These are phyloP conservation scores for Torymus auratus DNA, from an alignment of 2,888 invertebrate species.

Conservation along the genomic window DNA sequence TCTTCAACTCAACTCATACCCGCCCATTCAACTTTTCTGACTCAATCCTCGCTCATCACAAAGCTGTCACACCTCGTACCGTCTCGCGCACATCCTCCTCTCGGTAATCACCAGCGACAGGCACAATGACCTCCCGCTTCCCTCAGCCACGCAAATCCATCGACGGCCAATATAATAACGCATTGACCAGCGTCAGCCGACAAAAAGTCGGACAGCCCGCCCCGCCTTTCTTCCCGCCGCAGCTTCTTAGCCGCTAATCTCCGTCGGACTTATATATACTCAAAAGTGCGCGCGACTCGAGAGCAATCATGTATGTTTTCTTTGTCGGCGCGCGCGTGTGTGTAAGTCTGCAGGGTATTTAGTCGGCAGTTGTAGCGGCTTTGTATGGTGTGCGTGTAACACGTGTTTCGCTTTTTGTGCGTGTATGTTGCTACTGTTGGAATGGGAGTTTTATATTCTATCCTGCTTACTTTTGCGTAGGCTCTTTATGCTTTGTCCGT, in stretches of 20 bases:
- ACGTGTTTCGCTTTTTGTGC: neutral
- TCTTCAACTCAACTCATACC: neutral
- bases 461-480: too few species aligned
- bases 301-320: neutral
- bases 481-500: neutral
- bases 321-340: constrained; percentile 6
- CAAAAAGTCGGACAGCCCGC: constrained; percentile 2
- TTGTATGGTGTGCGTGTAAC: too few species aligned
- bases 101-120: neutral
- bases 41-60: neutral
- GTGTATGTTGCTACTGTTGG: too few species aligned
- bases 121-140: neutral
- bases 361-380: constrained; percentile 6
- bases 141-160: constrained; percentile 3
- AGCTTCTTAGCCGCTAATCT: too few species aligned
- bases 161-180: neutral
- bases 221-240: neutral
- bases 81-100: neutral
- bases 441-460: too few species aligned
- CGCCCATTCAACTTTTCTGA: neutral
- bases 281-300: too few species aligned
- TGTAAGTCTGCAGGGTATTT: neutral
- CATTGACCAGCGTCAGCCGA: neutral
- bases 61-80: constrained; percentile 14
- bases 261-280: too few species aligned